Base-by-base conservation (phyloP, 2,888 invertebrate genomes). In the Drosophila infuscata region DNA sequence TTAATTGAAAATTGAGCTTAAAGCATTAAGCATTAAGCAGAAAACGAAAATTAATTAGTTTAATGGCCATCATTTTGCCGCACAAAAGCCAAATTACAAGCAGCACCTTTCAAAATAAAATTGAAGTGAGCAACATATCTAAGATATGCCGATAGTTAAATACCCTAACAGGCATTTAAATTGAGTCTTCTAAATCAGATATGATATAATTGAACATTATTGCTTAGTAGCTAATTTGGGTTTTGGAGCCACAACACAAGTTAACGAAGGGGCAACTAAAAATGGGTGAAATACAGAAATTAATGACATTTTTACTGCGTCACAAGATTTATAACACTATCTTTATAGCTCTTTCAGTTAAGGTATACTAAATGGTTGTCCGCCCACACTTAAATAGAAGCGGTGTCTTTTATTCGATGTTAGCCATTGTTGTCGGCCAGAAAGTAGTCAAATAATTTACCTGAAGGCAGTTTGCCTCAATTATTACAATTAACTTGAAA, bases 31-130 rank as follows among this genome's bases (percentile, higher is more conserved):
- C 73, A 74, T 64, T 72, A 43, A 62, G 59, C 70, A 64, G 30
- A 76, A 79, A 76, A 62, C 67, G 57, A 36, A 82, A 76, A 79
- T 84, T 82, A 85, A 85, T 85, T 87, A 82, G 81, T 84, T 87
- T 85, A 85, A 85, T 85, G 84, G 82, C 89, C 79, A 81, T 73
- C 71, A 81, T 71, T 85, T 82, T 70, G 74, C 71, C 52, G 46
- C 32, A 60, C 73, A 82, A 84, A 65, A 63, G 66, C 60, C 63
- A 61, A 54, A 36, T 57, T 46, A 25, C n/a, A 25, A 49, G 46
- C 64, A 56, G 72, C 70, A 59, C 56, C 66, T 76, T 35, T 51
- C 58, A 60, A 65, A 72, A 65, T 33, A 54, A 60, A 32, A 63
- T 9, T 30, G 30, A 35, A 20, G 17, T 2, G 17, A 12, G 12